Evolutionary conservation across 2,888 invertebrate species (phyloP), one percentile per base, ranked within the genome.

Genomic region (Hoplodrina ambigua): DNA sequence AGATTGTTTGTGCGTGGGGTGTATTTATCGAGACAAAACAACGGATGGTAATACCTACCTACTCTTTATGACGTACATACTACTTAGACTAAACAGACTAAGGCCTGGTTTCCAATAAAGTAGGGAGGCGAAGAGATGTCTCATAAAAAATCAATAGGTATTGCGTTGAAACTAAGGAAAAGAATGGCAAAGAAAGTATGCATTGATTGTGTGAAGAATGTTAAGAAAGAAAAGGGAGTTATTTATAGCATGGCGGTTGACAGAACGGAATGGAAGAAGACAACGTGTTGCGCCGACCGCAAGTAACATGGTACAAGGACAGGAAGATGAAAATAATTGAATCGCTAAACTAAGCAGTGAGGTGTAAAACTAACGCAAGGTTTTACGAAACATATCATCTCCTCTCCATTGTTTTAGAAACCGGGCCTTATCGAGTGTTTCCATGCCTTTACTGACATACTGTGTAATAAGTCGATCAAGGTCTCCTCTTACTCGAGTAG

Each of bases 401-500:
- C 8, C 37, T 37, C 37, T 37, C 37, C 37, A 37, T 4, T 44
- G 10, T 44, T 11, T 15, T 15, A 15, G 44, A 44, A 13, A 44
- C 44, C 8, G 15, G 44, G 44, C 44, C 44, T 46, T 15, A 5
- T 17, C 46, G 46, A 46, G 15, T 46, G 46, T 46, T 17, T 17
- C 46, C 46, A 11, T 6, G 46, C 15, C 46, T 46, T 17, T 17
- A 6, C 46, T 17, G 11, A 46, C 17, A 17, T 69, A n/a, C 25
- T 11, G 20, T n/a, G 8, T 15, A 59, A 33, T 33, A 1, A n/a
- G 6, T 30, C 41, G 20, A 58, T 41, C 57, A 49, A 72, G n/a
- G 30, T n/a, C 37, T 73, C 30, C 6, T 19, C 20, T 17, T 19
- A n/a, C 17, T 67, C 49, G 25, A 33, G 54, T 59, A 41, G 41